Percentiles rank a stretch among this genome's conserved stretches.
These are phyloP conservation scores for Pseudochaenichthys georgianus DNA, from an alignment of 2,797 vertebrate species.

Conservation along the genomic window DNA sequence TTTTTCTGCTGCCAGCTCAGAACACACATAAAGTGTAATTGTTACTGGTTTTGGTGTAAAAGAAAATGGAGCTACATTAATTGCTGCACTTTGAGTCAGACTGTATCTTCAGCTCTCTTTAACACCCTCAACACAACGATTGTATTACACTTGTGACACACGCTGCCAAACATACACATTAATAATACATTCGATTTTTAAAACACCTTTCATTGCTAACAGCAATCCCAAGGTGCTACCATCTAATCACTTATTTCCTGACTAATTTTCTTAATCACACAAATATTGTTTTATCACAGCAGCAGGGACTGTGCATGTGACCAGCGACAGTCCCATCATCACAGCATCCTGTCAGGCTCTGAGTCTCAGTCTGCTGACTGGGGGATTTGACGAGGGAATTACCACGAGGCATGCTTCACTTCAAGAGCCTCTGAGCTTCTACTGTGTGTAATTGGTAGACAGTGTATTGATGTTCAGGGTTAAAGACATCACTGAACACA, in stretches of 20 bases:
- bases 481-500: constrained; percentile 10
- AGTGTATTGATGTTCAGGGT: not conserved
- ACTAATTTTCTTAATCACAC: not conserved
- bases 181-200: too few species aligned
- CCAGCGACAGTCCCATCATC: constrained; percentile 6
- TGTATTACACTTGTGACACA: too few species aligned
- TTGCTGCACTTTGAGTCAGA: too few species aligned
- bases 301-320: not conserved
- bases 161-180: not conserved
- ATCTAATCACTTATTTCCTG: not conserved
- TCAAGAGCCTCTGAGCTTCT: not conserved
- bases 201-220: too few species aligned
- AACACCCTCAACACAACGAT: too few species aligned
- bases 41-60: too few species aligned
- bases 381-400: not conserved
- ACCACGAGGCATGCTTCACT: too few species aligned
- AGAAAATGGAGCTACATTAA: too few species aligned
- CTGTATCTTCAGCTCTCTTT: too few species aligned
- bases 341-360: not conserved
- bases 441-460: not conserved
- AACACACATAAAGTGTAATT: too few species aligned
- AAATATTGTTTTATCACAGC: constrained; percentile 14
- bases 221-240: too few species aligned
- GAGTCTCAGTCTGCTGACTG: not conserved
- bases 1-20: too few species aligned